phyloP scores from a whole-genome alignment of 2,797 vertebrate species.

The Siniperca obscura region DNA sequence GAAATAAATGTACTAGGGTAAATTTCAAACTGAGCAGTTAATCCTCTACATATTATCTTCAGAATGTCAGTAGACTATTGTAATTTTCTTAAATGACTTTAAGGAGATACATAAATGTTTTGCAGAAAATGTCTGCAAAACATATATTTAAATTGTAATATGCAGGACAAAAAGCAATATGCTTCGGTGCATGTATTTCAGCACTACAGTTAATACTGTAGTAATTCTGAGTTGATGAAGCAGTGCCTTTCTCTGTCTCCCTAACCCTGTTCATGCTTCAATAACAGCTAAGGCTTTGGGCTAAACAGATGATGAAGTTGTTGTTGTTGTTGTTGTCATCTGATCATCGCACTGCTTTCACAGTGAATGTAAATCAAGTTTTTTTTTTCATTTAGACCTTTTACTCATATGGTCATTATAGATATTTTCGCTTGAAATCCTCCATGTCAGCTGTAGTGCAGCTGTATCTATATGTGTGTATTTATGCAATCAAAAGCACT shows the following conservation, averaged over 20 bases:
- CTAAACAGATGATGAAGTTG: conserved; percentile 62
- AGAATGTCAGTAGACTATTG: background rate
- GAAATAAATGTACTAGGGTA: background rate
- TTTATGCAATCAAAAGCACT: background rate
- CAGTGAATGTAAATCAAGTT: conserved; percentile 18
- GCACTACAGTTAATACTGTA: conserved; percentile 26
- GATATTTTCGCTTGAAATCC: background rate
- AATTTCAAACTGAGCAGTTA: background rate
- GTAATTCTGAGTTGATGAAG: conserved; percentile 59
- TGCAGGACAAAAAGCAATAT: conserved; percentile 1
- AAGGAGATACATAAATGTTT: conserved; percentile 2
- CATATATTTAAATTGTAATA: conserved; percentile 8
- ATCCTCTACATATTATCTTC: background rate
- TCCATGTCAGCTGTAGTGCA: background rate
- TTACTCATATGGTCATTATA: background rate
- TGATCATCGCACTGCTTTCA: conserved; percentile 47
- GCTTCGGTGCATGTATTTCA: background rate
- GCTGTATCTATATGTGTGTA: background rate
- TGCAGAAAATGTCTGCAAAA: background rate
- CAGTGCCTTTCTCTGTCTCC: conserved; percentile 26
- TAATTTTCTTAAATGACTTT: background rate
- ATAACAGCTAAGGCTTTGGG: conserved; percentile 48
- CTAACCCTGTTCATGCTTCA: conserved; percentile 62
- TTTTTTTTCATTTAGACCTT: background rate
- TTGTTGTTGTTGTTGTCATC: conserved; percentile 55